These are phyloP conservation scores for Strigamia maritima DNA, from an alignment of 2,888 invertebrate species.

Conservation along the genomic window DNA sequence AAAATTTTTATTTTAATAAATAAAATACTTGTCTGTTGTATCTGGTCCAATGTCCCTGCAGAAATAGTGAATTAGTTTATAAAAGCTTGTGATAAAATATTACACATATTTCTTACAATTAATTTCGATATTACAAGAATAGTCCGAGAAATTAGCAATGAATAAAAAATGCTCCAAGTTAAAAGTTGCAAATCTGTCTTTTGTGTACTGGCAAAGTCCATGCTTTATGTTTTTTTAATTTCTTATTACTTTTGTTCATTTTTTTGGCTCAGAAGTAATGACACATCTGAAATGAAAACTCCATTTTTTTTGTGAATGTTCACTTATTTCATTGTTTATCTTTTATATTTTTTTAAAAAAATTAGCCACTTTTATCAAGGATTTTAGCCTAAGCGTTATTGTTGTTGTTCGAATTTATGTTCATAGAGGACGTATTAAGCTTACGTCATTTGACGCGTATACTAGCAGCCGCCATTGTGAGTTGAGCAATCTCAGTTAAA, in stretches of 20 bases:
- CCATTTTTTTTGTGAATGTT: too few species aligned
- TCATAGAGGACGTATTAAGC: neutral
- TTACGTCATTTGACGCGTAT: neutral
- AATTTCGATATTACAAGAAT: neutral
- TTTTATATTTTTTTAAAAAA: too few species aligned
- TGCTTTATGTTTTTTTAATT: neutral
- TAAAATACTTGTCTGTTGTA: neutral
- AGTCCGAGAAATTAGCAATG: neutral
- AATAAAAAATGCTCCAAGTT: neutral
- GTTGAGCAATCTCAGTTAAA: neutral
- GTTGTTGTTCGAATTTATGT: neutral
- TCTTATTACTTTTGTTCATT: too few species aligned
- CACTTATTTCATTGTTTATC: too few species aligned
- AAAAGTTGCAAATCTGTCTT: neutral
- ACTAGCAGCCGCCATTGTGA: conserved; percentile 10
- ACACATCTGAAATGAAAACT: too few species aligned
- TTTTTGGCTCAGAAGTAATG: too few species aligned
- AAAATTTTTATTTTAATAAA: neutral
- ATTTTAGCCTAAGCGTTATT: neutral
- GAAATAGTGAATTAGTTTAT: neutral
- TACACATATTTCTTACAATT: neutral
- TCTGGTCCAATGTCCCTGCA: neutral
- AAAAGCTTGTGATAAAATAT: neutral
- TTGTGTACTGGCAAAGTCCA: too few species aligned
- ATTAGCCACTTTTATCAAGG: too few species aligned